Evolutionary conservation across 1,140 invertebrate species (phyloP), one percentile per base, ranked within the genome.

Genomic region (Lasaia peninsularis): DNA sequence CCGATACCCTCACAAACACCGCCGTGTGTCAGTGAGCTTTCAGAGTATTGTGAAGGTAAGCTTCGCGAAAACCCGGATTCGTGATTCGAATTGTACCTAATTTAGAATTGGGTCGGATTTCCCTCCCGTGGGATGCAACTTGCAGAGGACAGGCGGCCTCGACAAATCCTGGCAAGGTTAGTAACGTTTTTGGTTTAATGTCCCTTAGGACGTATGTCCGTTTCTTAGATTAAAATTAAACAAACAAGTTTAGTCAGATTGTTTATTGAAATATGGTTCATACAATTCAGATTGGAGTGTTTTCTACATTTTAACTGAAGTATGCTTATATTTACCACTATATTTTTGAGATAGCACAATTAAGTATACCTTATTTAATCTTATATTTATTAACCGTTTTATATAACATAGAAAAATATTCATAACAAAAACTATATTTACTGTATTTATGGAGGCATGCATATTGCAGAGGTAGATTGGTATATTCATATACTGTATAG

Each of bases 351-450:
- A 72, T 70, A 67, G 69, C 71, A 73, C 63, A 76, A 73, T 67
- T 72, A 71, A 78, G 69, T 81, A 75, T 75, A 77, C 77, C 72
- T 73, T 86, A 82, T 78, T 67, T 75, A n/a, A 73, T 71, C 78
- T 75, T 81, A 81, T 62, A 75, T 69, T 71, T 75, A 74, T 63
- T 67, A 74, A 55, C 64, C 69, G 66, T 77, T 75, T 69, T 66
- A 77, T 73, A 79, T 77, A 82, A 80, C 74, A 73, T 82, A 86
- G 69, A 81, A 84, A 81, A 81, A 80, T 67, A 67, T 63, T 60
- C 62, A 77, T 75, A 84, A 80, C 72, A 82, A 84, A 75, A 84
- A 70, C 68, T 81, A 84, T 76, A 78, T 72, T 80, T 71, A 86
- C 67, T 80, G 77, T 80, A 76, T 72, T 68, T 61, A 75, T 77